These are phyloP conservation scores for Ylistrum balloti DNA, from an alignment of 1,140 invertebrate genomes.

Conservation along the genomic window DNA sequence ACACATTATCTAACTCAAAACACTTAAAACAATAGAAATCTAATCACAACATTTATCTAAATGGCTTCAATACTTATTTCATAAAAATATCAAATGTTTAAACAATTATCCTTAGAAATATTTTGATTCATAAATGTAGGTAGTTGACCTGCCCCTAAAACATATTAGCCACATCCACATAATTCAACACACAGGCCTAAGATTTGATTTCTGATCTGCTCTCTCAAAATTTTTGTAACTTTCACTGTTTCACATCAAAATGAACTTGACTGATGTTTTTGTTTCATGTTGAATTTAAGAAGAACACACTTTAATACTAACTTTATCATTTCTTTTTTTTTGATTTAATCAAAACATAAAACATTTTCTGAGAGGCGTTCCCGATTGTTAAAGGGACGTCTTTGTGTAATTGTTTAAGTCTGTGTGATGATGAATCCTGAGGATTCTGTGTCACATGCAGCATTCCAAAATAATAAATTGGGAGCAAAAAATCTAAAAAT, in stretches of 20 bases:
- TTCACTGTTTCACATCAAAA: background rate
- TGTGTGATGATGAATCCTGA: background rate
- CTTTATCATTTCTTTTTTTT: no score
- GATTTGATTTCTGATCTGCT: no score
- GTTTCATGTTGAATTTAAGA: no score
- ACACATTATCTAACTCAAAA: background rate
- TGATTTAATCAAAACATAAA: no score
- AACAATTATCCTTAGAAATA: background rate
- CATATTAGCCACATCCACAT: background rate
- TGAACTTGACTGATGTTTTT: background rate
- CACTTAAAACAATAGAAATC: background rate
- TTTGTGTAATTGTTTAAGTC: no score
- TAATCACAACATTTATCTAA: background rate
- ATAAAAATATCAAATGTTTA: no score
- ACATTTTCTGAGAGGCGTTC: no score
- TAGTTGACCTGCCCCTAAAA: background rate
- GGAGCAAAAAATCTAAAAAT: background rate
- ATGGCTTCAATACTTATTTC: no score
- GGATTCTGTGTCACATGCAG: background rate
- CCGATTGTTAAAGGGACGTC: no score
- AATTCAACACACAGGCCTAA: background rate
- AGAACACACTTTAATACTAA: no score
- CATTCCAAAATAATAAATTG: background rate
- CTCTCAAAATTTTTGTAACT: background rate
- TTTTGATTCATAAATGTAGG: no score